Percentiles rank a stretch among this genome's conserved stretches.
Evolutionary conservation across 2,888 invertebrate genomes (phyloP).

Genomic region (Apamea epomidion): DNA sequence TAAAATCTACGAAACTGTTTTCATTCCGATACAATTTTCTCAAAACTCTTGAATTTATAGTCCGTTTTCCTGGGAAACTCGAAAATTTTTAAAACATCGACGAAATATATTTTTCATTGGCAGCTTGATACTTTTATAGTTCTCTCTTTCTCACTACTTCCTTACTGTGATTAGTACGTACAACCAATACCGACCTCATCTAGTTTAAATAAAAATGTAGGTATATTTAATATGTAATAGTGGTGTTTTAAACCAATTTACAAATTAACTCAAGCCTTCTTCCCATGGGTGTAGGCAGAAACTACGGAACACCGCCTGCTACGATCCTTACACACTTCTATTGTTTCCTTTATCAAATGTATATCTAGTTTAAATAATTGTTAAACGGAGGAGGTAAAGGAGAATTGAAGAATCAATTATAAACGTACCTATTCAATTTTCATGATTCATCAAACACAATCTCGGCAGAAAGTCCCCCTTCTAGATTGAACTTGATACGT

Average conservation of each 20-base stretch:
- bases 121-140: neutral
- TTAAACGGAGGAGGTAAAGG: neutral
- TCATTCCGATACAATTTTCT: constrained; percentile 17
- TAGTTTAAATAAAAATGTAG: too few species aligned
- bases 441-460: constrained; percentile 6
- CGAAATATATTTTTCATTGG: too few species aligned
- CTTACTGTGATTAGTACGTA: neutral
- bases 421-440: neutral
- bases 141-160: neutral
- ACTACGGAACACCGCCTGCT: neutral
- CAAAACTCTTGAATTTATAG: neutral
- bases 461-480: neutral
- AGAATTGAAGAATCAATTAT: neutral
- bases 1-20: constrained; percentile 27
- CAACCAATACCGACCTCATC: neutral
- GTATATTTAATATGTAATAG: neutral
- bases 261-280: neutral
- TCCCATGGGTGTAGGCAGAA: neutral
- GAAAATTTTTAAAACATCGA: too few species aligned
- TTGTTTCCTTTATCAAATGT: neutral
- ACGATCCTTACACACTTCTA: too few species aligned
- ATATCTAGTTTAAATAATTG: neutral
- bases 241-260: neutral
- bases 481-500: constrained; percentile 65
- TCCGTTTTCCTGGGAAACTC: constrained; percentile 7